These are phyloP conservation scores for Gambusia affinis DNA, from an alignment of 2,113 vertebrate species.

Conservation along the genomic window DNA sequence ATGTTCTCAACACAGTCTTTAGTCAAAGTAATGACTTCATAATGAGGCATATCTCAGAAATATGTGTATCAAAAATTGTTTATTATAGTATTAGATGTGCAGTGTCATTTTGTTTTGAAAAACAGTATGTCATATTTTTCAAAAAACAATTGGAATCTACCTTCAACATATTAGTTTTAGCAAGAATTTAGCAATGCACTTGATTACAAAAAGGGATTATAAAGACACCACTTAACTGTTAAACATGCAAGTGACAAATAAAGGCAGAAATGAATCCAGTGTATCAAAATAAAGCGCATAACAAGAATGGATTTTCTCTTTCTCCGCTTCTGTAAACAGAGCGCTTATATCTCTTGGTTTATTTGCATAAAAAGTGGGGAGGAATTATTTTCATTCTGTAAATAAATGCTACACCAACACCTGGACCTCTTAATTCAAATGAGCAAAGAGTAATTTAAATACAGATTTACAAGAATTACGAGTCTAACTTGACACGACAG, in stretches of 20 bases:
- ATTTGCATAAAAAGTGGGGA: conserved; percentile 22
- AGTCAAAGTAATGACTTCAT: too few species aligned
- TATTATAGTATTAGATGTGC: too few species aligned
- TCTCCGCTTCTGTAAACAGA: not conserved
- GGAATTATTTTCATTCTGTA: conserved; percentile 25
- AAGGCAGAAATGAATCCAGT: not conserved
- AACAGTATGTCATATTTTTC: not conserved
- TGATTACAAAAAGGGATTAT: not conserved
- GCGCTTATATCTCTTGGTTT: too few species aligned
- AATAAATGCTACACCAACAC: conserved; percentile 39
- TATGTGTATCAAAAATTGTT: too few species aligned
- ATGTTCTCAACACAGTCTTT: not conserved
- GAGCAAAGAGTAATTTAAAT: conserved; percentile 45
- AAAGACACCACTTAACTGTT: not conserved
- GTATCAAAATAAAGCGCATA: not conserved
- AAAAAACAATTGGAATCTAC: not conserved
- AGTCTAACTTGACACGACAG: conserved; percentile 36
- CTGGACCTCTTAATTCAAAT: conserved; percentile 25
- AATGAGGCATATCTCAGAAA: too few species aligned
- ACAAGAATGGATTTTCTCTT: not conserved
- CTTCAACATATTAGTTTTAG: not conserved
- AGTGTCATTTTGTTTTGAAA: too few species aligned
- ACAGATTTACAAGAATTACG: conserved; percentile 14
- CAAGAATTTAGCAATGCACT: not conserved
- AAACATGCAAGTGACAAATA: not conserved